Base-by-base conservation (phyloP, 2,113 vertebrate genomes). In the Mormyrus lacerda region DNA sequence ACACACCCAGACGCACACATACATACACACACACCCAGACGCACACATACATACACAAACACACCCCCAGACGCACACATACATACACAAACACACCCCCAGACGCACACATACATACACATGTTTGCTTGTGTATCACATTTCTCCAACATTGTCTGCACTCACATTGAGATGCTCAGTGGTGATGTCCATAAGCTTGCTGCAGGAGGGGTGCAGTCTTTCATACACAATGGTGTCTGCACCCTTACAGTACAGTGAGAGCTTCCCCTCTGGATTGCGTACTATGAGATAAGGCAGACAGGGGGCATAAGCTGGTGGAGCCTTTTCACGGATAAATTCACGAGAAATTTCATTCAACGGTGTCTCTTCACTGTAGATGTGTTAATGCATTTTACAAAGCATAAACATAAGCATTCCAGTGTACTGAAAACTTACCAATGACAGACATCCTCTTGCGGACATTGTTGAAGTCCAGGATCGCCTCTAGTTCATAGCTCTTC, bases 391-490 rank as follows among this genome's bases (percentile, higher is more conserved):
- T 19, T 42, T 42, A 39, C 15, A 39, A 76, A 35, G 31, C 69
- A 76, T 76, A 79, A 19, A n/a, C 73, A 79, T 79, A 39, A 39
- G 35, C 1, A 1, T 19, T 42, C 73, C 35, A 79, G 13, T 15
- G n/a, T 69, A 69, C 9, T 69, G 61, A 31, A 79, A 42, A 87
- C 50, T 55, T 47, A 97, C 98, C 98, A 85, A 99, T 97, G 48
- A 99, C 98, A 53, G 98, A 99, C 98, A 99, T 99, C 91, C 98
- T 95, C 92, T 99, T 99, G 92, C 98, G 97, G 69, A 97, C 94
- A 0, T 97, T 98, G 93, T 95, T 97, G 92, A 99, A 99, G 93
- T 99, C 98, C 91, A 99, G 95, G 90, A 99, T 95, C 6, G 97
- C 97, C 90, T 99, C 94, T 4, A 99, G 95, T 39, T 97, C 92